A percentile compares a stretch with the other conserved stretches of the same genome.
Evolutionary conservation across 2,888 invertebrate species (phyloP).

Genomic region (Synanthedon vespiformis): DNA sequence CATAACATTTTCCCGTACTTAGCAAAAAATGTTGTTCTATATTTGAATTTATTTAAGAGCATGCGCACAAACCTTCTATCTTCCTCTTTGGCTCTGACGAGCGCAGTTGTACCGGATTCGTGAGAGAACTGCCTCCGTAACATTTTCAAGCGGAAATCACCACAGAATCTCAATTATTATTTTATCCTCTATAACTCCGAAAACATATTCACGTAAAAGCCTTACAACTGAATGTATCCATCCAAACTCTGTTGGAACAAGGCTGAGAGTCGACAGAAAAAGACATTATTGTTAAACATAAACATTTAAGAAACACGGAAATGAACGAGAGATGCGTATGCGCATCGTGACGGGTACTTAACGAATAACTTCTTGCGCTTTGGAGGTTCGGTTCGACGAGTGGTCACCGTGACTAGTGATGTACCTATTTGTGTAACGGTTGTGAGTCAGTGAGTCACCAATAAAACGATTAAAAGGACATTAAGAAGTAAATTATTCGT

Average conservation of each 20-base stretch:
- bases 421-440: not conserved
- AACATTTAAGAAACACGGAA: not conserved
- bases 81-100: constrained; percentile 46
- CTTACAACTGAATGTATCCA: too few species aligned
- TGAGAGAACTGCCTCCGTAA: constrained; percentile 58
- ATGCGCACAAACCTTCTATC: constrained; percentile 38
- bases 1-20: too few species aligned
- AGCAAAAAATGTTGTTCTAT: not conserved
- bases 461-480: too few species aligned
- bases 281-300: constrained; percentile 1
- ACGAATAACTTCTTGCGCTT: constrained; percentile 6
- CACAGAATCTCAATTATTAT: constrained; percentile 1
- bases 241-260: too few species aligned
- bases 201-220: too few species aligned
- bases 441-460: not conserved
- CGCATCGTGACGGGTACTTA: constrained; percentile 4
- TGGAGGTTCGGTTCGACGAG: not conserved
- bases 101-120: constrained; percentile 54
- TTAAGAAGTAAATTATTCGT: too few species aligned
- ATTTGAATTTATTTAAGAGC: not conserved
- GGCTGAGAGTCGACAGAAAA: not conserved
- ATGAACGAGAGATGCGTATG: constrained; percentile 4
- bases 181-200: too few species aligned
- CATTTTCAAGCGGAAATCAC: constrained; percentile 8
- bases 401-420: not conserved